These are phyloP conservation scores for Palloptera scutellata DNA, from an alignment of 2,888 invertebrate genomes.

Conservation along the genomic window DNA sequence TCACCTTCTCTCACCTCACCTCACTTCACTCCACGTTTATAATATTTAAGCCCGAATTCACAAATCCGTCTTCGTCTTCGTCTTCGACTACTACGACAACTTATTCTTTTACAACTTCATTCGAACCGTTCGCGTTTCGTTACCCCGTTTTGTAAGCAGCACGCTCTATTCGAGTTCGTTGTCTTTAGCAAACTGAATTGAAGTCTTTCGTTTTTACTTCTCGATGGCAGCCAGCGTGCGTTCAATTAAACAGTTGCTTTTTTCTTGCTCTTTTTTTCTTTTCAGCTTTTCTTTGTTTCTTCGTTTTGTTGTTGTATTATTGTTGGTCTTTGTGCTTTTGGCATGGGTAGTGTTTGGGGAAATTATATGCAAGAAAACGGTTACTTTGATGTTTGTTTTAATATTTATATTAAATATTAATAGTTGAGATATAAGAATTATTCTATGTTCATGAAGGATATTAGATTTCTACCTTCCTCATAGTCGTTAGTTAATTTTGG, in stretches of 20 bases:
- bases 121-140: conserved; percentile 19
- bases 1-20: neutral
- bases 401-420: neutral
- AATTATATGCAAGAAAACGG: neutral
- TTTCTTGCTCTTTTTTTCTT: neutral
- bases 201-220: conserved; percentile 63
- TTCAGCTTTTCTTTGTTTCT: neutral
- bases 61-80: neutral
- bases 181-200: conserved; percentile 63
- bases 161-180: conserved; percentile 62
- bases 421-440: too few relatives aligned
- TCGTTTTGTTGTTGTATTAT: conserved; percentile 10
- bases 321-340: neutral
- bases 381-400: conserved; percentile 8
- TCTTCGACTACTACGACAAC: neutral
- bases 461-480: too few relatives aligned
- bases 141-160: conserved; percentile 37
- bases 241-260: conserved; percentile 4
- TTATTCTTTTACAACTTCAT: neutral
- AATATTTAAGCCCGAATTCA: neutral
- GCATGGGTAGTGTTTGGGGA: neutral
- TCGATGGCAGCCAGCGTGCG: conserved; percentile 32
- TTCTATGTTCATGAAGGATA: too few relatives aligned
- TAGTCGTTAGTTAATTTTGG: too few relatives aligned
- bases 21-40: conserved; percentile 1